Evolutionary conservation across 2,113 vertebrate genomes (phyloP).

Genomic region (Notothenia rossii): DNA sequence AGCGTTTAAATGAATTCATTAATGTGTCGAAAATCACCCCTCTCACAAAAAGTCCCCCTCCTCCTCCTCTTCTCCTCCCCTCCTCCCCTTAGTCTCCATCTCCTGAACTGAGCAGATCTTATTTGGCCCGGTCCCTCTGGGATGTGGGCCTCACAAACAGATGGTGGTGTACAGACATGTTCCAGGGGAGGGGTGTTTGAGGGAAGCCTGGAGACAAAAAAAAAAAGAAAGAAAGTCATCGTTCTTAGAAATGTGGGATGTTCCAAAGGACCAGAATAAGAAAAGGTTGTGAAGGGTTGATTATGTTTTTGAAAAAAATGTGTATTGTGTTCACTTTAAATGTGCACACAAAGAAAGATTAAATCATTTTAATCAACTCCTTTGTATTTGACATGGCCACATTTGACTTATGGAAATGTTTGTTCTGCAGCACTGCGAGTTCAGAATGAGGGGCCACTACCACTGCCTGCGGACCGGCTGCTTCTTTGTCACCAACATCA

Average conservation of each 20-base stretch:
- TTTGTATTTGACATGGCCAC: slow-evolving; percentile 27
- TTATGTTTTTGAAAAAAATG: slow-evolving; percentile 26
- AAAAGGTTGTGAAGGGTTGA: slow-evolving; percentile 34
- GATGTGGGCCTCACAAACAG: slow-evolving; percentile 80
- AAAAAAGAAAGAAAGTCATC: slow-evolving; percentile 32
- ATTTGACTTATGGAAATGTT: slow-evolving; percentile 49
- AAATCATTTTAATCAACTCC: slow-evolving; percentile 21
- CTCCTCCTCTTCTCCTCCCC: slow-evolving; percentile 3
- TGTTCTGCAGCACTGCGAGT: slow-evolving; percentile 93
- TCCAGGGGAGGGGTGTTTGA: slow-evolving; percentile 62
- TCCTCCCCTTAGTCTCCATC: slow-evolving; percentile 63
- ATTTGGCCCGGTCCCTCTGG: slow-evolving; percentile 81
- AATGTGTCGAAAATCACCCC: slow-evolving; percentile 84
- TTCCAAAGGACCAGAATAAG: slow-evolving; percentile 39
- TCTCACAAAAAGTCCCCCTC: slow-evolving; percentile 62
- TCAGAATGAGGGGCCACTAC: slow-evolving; percentile 98
- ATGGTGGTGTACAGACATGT: slow-evolving; percentile 83
- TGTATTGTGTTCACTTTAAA: slow-evolving; percentile 16
- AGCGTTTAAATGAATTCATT: slow-evolving; percentile 87
- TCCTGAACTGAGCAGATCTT: slow-evolving; percentile 80
- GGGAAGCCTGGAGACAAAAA: slow-evolving; percentile 12
- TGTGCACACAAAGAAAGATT: slow-evolving; percentile 29
- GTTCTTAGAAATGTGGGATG: slow-evolving; percentile 39
- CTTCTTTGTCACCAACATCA: slow-evolving; percentile 99
- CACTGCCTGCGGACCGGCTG: slow-evolving; percentile 96